Conservation (phyloP, 2,113 vertebrate genomes). For the Petaurus breviceps region DNA sequence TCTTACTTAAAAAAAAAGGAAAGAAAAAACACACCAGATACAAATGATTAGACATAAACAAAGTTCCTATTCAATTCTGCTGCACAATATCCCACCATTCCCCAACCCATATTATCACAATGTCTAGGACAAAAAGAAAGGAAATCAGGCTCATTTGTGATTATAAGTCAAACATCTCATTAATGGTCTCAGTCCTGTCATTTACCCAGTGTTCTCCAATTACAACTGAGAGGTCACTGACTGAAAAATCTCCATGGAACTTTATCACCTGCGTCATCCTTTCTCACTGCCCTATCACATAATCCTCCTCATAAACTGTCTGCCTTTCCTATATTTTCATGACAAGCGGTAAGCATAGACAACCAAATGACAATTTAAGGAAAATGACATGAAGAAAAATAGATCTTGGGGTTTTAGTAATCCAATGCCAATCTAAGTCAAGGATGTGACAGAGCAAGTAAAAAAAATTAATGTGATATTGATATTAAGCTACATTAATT, state of each 20-base stretch:
- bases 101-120: neutral
- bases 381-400: neutral
- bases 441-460: too few species aligned
- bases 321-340: neutral
- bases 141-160: constrained; percentile 48
- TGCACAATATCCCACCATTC: neutral
- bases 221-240: neutral
- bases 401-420: too few species aligned
- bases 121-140: constrained; percentile 40
- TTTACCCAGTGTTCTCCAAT: constrained; percentile 24
- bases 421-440: too few species aligned
- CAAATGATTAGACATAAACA: constrained; percentile 73
- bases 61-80: constrained; percentile 50
- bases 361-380: neutral
- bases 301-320: neutral
- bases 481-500: too few species aligned
- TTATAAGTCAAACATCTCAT: constrained; percentile 36
- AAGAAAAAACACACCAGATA: constrained; percentile 64
- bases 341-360: neutral
- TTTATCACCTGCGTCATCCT: too few species aligned
- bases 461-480: too few species aligned
- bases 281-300: neutral
- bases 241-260: neutral
- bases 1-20: constrained; percentile 51
- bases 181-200: constrained; percentile 50